These are phyloP conservation scores for Naja naja DNA, from an alignment of 2,113 vertebrate species.

Conservation along the genomic window DNA sequence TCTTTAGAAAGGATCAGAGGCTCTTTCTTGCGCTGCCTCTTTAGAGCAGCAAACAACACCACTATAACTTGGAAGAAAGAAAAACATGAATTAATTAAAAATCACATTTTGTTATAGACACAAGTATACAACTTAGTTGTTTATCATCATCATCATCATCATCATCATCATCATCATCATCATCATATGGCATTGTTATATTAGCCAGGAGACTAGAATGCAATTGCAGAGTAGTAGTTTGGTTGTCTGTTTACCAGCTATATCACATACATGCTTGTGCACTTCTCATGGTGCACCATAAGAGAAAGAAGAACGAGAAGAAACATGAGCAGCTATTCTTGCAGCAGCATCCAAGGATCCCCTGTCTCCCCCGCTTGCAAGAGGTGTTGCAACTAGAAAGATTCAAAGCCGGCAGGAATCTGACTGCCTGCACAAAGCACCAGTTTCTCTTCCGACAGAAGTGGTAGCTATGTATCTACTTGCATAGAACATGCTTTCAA, in stretches of 20 bases:
- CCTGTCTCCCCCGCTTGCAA: background rate
- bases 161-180: background rate
- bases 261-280: background rate
- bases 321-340: background rate
- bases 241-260: background rate
- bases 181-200: background rate
- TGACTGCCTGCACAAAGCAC: background rate
- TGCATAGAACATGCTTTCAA: background rate
- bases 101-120: background rate
- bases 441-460: background rate
- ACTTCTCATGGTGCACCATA: background rate
- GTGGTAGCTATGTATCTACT: background rate
- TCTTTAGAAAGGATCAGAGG: slow-evolving; percentile 98
- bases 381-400: background rate
- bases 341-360: background rate
- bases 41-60: slow-evolving; percentile 87
- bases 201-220: background rate
- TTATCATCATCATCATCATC: background rate
- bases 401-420: background rate
- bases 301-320: no score
- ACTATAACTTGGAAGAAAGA: slow-evolving; percentile 74
- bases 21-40: slow-evolving; percentile 94
- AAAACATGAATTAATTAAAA: slow-evolving; percentile 25
- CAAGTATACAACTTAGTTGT: background rate
- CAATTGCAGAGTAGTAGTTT: background rate